Percentiles rank a stretch among this genome's conserved stretches.
phyloP scores from a whole-genome alignment of 2,888 invertebrate species.

The Plebejus argus region DNA sequence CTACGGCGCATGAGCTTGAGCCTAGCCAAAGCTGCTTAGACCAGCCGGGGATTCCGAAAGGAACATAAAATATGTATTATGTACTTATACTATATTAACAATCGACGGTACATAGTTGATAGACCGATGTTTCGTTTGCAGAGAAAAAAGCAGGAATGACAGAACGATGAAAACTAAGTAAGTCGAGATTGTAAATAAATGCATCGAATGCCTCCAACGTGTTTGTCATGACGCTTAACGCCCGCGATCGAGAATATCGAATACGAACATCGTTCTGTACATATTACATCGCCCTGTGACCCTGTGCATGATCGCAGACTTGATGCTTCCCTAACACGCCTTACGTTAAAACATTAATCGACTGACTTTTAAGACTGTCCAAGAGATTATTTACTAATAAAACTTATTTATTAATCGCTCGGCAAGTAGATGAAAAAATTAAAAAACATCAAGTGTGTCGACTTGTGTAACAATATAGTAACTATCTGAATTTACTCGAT shows the following conservation, averaged over 20 bases:
- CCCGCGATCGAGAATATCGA: conserved; percentile 43
- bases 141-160: conserved; percentile 64
- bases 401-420: conserved; percentile 12
- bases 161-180: conserved; percentile 76
- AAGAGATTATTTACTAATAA: not conserved
- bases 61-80: not conserved
- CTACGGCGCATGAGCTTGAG: conserved; percentile 24
- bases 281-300: conserved; percentile 42
- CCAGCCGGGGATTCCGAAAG: conserved; percentile 29
- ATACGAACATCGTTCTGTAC: conserved; percentile 56
- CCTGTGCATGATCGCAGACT: conserved; percentile 9
- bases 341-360: not conserved
- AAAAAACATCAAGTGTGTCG: conserved; percentile 12
- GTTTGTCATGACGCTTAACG: conserved; percentile 47
- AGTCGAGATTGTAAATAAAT: conserved; percentile 51
- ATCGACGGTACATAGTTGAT: conserved; percentile 37
- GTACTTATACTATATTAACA: not conserved
- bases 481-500: not conserved
- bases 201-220: conserved; percentile 40
- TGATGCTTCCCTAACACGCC: conserved; percentile 19
- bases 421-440: not conserved
- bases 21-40: conserved; percentile 35
- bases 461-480: not conserved
- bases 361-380: conserved; percentile 1
- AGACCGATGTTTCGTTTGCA: conserved; percentile 64